phyloP scores from a whole-genome alignment of 2,888 invertebrate genomes.

The Arctia plantaginis region DNA sequence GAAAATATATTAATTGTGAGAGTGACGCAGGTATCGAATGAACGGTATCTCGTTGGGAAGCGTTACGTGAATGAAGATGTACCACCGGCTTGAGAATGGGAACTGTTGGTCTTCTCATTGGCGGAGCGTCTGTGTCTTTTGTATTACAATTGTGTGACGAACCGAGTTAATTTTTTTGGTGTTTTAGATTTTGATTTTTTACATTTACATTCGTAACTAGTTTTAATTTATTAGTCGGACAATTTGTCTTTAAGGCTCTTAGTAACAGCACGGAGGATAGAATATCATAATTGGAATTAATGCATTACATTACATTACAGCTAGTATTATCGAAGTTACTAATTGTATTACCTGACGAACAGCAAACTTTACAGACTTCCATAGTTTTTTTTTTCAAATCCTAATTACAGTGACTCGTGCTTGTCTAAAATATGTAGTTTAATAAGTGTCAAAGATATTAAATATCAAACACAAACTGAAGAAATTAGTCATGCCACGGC shows the following conservation, averaged over 20 bases:
- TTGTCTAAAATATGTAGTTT: not conserved
- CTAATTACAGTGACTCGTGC: not conserved
- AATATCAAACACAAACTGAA: not conserved
- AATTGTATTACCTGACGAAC: too few species aligned
- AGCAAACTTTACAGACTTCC: not conserved
- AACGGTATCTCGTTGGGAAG: constrained; percentile 39
- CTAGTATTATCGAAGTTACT: too few species aligned
- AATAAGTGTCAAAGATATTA: not conserved
- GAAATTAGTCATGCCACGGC: not conserved
- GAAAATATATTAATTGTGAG: constrained; percentile 50
- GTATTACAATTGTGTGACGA: not conserved
- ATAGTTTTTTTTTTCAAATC: not conserved
- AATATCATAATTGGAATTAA: too few species aligned
- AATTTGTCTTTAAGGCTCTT: not conserved
- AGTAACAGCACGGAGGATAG: too few species aligned
- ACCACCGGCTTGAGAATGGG: constrained; percentile 20
- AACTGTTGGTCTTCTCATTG: constrained; percentile 13
- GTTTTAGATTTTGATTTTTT: not conserved
- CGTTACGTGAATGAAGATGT: constrained; percentile 29
- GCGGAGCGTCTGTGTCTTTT: not conserved
- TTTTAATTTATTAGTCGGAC: not conserved
- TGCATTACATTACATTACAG: too few species aligned
- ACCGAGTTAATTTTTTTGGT: not conserved
- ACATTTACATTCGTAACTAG: not conserved
- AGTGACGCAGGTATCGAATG: constrained; percentile 39